These are phyloP conservation scores for Charina bottae DNA, from an alignment of 2,113 vertebrate genomes.

Conservation along the genomic window DNA sequence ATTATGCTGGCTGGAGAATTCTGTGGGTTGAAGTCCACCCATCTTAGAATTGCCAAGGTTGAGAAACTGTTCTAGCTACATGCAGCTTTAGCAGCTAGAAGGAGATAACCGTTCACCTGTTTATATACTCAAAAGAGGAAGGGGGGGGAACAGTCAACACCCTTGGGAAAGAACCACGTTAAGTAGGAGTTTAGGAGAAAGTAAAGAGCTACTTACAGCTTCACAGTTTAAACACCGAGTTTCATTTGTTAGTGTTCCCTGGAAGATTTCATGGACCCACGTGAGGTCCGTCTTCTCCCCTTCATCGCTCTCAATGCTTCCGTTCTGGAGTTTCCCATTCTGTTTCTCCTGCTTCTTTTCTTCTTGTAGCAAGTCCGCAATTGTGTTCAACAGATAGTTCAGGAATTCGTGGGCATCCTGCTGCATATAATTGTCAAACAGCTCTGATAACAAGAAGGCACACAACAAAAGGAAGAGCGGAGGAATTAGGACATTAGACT, in stretches of 20 bases:
- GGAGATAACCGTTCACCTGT: neutral
- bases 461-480: neutral
- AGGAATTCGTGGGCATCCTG: slow-evolving; percentile 93
- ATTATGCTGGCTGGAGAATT: too few relatives aligned
- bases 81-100: neutral
- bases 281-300: slow-evolving; percentile 86
- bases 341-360: slow-evolving; percentile 78
- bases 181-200: neutral
- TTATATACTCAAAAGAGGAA: neutral
- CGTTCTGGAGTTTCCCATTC: slow-evolving; percentile 74
- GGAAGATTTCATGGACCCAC: slow-evolving; percentile 96
- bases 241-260: slow-evolving; percentile 94
- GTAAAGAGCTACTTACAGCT: slow-evolving; percentile 78
- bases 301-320: slow-evolving; percentile 78
- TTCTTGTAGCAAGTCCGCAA: slow-evolving; percentile 87
- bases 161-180: neutral
- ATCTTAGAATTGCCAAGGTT: neutral
- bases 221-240: slow-evolving; percentile 95
- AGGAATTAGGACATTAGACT: neutral
- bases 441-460: slow-evolving; percentile 72
- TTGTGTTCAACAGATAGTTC: slow-evolving; percentile 94
- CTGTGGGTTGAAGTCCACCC: neutral
- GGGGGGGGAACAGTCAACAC: too few relatives aligned
- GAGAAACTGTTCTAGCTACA: neutral
- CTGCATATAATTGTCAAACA: slow-evolving; percentile 96